Evolutionary conservation across 2,113 vertebrate species (phyloP), one percentile per base, ranked within the genome.

Genomic region (Artemisiospiza belli): DNA sequence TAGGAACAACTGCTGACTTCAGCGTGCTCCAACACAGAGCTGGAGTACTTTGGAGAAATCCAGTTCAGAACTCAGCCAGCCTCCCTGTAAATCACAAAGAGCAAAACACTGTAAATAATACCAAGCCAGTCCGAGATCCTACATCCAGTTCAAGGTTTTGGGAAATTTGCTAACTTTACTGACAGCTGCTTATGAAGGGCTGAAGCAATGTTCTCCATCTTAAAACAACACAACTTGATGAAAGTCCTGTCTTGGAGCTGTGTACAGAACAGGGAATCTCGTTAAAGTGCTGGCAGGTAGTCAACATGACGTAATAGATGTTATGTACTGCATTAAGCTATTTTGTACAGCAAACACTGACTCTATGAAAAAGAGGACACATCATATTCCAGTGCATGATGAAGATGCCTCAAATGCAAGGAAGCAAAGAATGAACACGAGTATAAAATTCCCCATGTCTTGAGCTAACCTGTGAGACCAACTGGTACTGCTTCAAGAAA

Each of bases 1-100:
- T 94, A 95, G 86, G 70, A 92, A 59, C 82, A 90, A 89, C 79
- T 91, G 87, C 91, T 90, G 91, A 91, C 59, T 83, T 52, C 59
- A 93, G 78, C 1, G 0, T 66, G 33, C 37, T 80, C 37, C 67
- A 88, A 35, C 12, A 43, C 55, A 63, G 75, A 80, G 33, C 30
- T 58, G 63, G 89, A 88, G 59, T 62, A 30, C 63, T 92, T 58
- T 63, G 75, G 86, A 94, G 83, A 89, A 95, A 94, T 69, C 52
- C 78, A 80, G 58, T 92, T 83, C 54, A 76, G 84, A 80, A 80
- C 30, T 83, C 67, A 86, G 81, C 33, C 78, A 85, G 51, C 19
- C 51, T 58, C 55, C 43, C 55, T 70, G 57, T 87, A 92, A 91
- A 95, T 89, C 62, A 87, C 55, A 88, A 92, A 63, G 51, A 95